These are phyloP conservation scores for Drosophila leonis DNA, from an alignment of 2,888 invertebrate genomes.

Conservation along the genomic window DNA sequence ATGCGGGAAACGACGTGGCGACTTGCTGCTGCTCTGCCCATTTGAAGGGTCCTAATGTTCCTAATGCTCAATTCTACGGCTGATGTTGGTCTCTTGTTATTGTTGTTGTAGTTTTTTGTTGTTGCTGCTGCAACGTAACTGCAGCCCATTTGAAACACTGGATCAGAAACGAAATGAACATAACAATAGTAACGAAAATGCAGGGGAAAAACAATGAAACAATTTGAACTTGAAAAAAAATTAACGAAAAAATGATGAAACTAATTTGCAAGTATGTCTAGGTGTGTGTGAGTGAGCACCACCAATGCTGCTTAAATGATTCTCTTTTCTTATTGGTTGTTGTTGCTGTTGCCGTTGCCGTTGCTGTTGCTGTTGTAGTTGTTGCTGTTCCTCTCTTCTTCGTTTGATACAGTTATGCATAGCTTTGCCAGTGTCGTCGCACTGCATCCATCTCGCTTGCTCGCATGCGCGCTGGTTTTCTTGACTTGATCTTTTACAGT, in stretches of 20 bases:
- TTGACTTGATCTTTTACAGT: not conserved
- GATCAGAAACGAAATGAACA: conserved; percentile 32
- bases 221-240: conserved; percentile 48
- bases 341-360: too few relatives aligned
- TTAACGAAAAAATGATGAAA: conserved; percentile 27
- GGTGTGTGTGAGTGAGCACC: conserved; percentile 9
- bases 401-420: not conserved
- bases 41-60: not conserved
- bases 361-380: not conserved
- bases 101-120: conserved; percentile 2
- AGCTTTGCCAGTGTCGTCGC: not conserved
- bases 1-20: conserved; percentile 49
- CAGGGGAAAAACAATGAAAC: conserved; percentile 41
- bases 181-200: conserved; percentile 36
- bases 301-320: conserved; percentile 21
- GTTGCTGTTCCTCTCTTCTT: conserved; percentile 1
- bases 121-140: conserved; percentile 15
- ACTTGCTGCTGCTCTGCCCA: conserved; percentile 6
- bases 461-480: not conserved
- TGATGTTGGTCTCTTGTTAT: conserved; percentile 2
- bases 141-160: conserved; percentile 40
- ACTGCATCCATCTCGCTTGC: not conserved
- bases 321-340: not conserved
- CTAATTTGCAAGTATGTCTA: conserved; percentile 6
- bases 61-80: not conserved